Base-by-base conservation (phyloP, 2,113 vertebrate genomes). In the Ptychochromis oligacanthus region DNA sequence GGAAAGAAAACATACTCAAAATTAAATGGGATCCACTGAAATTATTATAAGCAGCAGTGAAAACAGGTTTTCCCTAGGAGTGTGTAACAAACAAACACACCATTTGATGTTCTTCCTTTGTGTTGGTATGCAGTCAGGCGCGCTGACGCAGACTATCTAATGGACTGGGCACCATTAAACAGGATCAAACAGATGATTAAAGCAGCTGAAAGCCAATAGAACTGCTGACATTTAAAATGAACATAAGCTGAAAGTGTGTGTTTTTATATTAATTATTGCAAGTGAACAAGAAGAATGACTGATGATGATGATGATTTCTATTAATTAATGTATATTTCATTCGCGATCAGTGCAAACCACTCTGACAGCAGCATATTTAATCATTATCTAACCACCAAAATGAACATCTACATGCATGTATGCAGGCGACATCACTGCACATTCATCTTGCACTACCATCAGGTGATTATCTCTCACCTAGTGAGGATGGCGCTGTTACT, bases 1-100 rank as follows among this genome's bases (percentile, higher is more conserved):
- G 72, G 64, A 84, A 86, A 82, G 6, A 76, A 82, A 77, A 60
- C 34, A 80, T 62, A 70, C 84, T 72, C 24, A 87, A 87, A 89
- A 81, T 52, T 61, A 57, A 90, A 90, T 72, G 60, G 43, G 24
- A 58, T 82, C 74, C 22, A 34, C 62, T 85, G 58, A 86, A 80
- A 82, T 77, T 6, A 58, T 64, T 59, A 20, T 28, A 43, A 75
- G 22, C 31, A 57, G 57, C 56, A 24, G 65, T 7, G 64, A 13
- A 59, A 72, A 26, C 12, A 40, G 65, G 46, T 65, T 84, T 89
- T 81, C 75, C 62, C 58, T 11, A 75, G 62, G 56, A 81, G 31
- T 55, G 55, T 26, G 49, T 67, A 82, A 88, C 58, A 60, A 90
- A 85, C 57, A 79, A 46, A 54, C 22, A 49, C 20, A 31, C 72